Percentiles rank a stretch among this genome's conserved stretches.
Evolutionary conservation across 2,113 vertebrate species (phyloP).

Genomic region (Romanogobio albipinnatus): DNA sequence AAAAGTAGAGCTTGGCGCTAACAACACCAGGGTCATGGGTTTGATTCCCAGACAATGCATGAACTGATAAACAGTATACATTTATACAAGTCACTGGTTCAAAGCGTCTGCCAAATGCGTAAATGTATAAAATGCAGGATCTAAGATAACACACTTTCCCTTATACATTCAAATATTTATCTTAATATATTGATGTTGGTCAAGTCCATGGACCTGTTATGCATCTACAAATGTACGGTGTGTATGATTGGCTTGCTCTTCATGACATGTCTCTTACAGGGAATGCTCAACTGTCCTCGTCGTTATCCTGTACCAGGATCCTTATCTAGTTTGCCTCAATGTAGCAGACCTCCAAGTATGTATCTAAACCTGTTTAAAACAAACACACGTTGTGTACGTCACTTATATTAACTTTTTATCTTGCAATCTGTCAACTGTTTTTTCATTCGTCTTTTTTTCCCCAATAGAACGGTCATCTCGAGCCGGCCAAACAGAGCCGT

Average conservation of each 20-base stretch:
- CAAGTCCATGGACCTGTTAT: background rate
- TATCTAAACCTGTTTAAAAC: background rate
- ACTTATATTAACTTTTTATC: background rate
- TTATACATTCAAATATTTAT: background rate
- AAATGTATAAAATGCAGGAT: no score
- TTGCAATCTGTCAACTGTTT: background rate
- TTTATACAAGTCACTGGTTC: no score
- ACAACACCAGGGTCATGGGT: no score
- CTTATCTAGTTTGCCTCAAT: conserved; percentile 72
- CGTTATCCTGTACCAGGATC: conserved; percentile 78
- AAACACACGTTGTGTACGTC: background rate
- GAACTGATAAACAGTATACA: no score
- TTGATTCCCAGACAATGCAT: no score
- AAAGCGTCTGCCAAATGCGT: no score
- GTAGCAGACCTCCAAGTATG: conserved; percentile 73
- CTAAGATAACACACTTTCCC: no score
- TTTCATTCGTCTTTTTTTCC: conserved; percentile 32
- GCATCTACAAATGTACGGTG: background rate
- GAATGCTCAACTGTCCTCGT: conserved; percentile 73
- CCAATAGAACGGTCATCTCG: conserved; percentile 73
- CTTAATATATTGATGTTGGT: background rate
- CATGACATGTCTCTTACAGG: conserved; percentile 58
- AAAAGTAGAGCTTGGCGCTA: no score
- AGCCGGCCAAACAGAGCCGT: conserved; percentile 71
- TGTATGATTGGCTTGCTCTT: conserved; percentile 4